Conservation (phyloP, 2,888 invertebrate genomes). For the Frankliniella fusca region DNA sequence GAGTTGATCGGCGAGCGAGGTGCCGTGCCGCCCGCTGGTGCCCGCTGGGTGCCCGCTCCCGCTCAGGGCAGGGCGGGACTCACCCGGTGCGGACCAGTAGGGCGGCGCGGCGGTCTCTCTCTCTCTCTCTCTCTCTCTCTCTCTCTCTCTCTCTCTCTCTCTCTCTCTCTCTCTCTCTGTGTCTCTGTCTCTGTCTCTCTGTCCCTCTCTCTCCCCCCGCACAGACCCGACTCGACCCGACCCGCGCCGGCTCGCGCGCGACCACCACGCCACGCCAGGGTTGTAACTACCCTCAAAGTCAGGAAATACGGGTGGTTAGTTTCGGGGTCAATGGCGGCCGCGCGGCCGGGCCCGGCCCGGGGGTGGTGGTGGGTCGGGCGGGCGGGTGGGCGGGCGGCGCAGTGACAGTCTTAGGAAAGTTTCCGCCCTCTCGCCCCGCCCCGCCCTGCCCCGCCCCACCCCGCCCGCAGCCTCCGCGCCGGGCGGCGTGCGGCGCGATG, state of each 20-base stretch:
- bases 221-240: no score
- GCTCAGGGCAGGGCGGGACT: no score
- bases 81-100: no score
- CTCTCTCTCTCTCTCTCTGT: no score
- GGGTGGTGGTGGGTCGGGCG: background rate
- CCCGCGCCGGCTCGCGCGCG: background rate
- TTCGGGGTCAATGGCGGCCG: background rate
- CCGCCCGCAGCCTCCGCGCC: background rate
- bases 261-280: background rate
- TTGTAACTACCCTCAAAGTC: constrained; percentile 7
- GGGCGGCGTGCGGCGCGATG: background rate
- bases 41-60: no score
- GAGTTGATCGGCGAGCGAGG: no score
- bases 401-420: constrained; percentile 23
- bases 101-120: no score
- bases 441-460: background rate
- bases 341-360: background rate
- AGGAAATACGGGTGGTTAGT: constrained; percentile 20
- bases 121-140: no score
- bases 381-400: background rate
- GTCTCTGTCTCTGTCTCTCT: no score
- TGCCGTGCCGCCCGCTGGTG: no score
- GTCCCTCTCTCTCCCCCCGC: no score
- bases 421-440: background rate
- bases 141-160: no score